A percentile compares a stretch with the other conserved stretches of the same genome.
Conservation (phyloP, 2,113 vertebrate species). For the Mystacornis crossleyi region DNA sequence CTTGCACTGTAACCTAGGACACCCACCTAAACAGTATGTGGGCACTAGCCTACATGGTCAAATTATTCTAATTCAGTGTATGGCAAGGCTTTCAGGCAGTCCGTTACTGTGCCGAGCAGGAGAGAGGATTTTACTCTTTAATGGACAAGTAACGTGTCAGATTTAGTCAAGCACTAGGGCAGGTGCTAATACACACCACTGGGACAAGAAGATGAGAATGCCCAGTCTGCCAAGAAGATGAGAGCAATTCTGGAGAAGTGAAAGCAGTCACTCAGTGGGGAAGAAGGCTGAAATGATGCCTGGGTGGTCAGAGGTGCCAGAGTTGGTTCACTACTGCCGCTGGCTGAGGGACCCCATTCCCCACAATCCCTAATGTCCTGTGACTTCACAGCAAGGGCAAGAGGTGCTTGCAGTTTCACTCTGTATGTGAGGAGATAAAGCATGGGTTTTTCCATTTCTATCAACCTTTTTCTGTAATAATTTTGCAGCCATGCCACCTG, state of each 20-base stretch:
- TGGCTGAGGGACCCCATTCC: accelerated
- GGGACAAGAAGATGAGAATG: neutral
- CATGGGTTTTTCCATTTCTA: neutral
- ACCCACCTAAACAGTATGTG: neutral
- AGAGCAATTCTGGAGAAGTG: neutral
- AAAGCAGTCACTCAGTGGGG: accelerated
- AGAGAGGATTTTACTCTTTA: neutral
- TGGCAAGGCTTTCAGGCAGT: neutral
- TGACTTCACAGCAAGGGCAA: neutral
- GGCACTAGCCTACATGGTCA: neutral
- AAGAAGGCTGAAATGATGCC: neutral
- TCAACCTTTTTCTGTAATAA: neutral
- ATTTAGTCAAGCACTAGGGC: neutral
- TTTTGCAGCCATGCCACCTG: neutral
- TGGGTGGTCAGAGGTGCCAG: accelerated
- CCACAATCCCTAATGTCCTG: neutral
- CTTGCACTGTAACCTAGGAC: too few species aligned
- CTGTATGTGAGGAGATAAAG: neutral
- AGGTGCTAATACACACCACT: neutral
- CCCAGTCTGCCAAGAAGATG: neutral
- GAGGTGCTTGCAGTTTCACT: neutral
- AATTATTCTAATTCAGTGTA: neutral
- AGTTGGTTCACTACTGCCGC: accelerated
- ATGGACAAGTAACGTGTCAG: neutral
- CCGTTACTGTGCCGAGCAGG: accelerated